These are phyloP conservation scores for Muntiacus reevesi DNA, from an alignment of 2,113 vertebrate species.

Conservation along the genomic window DNA sequence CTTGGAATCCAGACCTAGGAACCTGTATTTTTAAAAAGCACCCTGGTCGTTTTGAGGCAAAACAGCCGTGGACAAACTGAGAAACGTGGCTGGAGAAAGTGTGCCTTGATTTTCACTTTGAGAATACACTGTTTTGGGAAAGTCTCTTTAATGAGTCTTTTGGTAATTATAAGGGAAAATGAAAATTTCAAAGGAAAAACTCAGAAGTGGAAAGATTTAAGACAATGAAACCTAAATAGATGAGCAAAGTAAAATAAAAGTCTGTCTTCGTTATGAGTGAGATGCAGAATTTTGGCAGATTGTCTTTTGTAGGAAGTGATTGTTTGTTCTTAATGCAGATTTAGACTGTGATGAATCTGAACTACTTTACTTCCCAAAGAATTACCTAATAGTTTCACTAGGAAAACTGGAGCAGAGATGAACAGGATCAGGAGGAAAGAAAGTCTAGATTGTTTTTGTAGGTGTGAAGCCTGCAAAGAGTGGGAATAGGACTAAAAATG, in stretches of 20 bases:
- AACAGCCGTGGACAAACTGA: not conserved
- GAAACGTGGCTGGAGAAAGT: not conserved
- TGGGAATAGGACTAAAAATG: not conserved
- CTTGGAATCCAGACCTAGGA: not conserved
- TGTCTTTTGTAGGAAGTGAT: not conserved
- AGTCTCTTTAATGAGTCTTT: not conserved
- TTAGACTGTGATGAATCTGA: not conserved
- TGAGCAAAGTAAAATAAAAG: not conserved
- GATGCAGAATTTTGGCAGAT: not conserved
- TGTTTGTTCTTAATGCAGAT: not conserved
- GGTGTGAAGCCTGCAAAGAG: not conserved
- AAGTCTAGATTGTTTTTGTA: not conserved
- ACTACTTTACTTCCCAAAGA: not conserved
- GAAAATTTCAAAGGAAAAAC: not conserved
- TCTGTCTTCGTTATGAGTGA: not conserved
- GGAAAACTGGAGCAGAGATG: not conserved
- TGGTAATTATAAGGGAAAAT: not conserved
- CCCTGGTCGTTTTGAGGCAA: not conserved
- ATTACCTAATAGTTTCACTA: not conserved
- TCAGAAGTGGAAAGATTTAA: not conserved
- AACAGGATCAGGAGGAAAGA: not conserved
- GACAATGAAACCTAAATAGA: not conserved
- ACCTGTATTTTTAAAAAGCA: not conserved
- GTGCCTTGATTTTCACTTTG: not conserved
- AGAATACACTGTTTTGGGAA: not conserved